phyloP scores from a whole-genome alignment of 2,113 vertebrate genomes.

The Psittacula cyanocephala region DNA sequence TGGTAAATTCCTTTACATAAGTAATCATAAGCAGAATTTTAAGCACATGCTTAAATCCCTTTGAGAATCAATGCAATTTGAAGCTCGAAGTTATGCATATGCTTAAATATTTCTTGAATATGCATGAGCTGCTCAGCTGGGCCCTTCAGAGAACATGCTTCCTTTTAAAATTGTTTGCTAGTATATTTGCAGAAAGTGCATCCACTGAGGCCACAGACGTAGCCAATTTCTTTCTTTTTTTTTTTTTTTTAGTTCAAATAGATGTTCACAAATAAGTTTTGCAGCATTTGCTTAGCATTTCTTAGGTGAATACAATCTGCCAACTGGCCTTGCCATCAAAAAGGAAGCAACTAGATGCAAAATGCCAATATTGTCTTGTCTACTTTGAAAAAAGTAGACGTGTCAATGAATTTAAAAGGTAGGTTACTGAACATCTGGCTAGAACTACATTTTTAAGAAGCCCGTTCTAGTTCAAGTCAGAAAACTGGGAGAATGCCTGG shows the following conservation, averaged over 20 bases:
- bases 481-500: not conserved
- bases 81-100: constrained; percentile 58
- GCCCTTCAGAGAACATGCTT: not conserved
- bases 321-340: not conserved
- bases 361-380: not conserved
- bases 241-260: not conserved
- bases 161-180: constrained; percentile 41
- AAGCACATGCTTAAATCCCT: constrained; percentile 15
- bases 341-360: constrained; percentile 22
- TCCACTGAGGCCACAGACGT: not conserved
- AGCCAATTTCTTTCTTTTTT: not conserved
- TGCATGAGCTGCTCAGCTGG: constrained; percentile 14
- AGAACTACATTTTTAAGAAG: not conserved
- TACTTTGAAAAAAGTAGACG: not conserved
- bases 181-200: constrained; percentile 26
- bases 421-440: constrained; percentile 19
- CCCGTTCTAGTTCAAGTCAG: not conserved
- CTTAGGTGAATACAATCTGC: constrained; percentile 15
- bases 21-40: constrained; percentile 21
- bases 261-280: not conserved
- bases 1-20: not conserved
- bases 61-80: not conserved
- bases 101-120: constrained; percentile 47
- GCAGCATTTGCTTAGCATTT: constrained; percentile 2
- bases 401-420: constrained; percentile 34